phyloP scores from a whole-genome alignment of 2,888 invertebrate genomes.

The Pecten maximus region DNA sequence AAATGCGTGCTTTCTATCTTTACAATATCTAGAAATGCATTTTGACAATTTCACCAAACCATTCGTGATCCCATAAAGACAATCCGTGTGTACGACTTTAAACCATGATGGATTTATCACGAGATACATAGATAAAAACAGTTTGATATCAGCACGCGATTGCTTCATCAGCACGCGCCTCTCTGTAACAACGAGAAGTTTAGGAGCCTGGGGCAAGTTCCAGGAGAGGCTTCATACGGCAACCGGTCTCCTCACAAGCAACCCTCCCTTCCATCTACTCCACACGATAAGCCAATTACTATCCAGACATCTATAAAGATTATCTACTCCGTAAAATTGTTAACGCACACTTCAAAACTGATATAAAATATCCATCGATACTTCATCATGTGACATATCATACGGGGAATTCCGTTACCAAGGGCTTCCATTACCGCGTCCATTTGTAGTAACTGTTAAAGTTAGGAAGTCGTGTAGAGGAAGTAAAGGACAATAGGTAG shows the following conservation, averaged over 20 bases:
- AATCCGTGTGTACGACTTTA: not conserved
- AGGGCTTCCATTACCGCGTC: no score
- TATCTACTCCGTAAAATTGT: no score
- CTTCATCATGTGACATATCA: no score
- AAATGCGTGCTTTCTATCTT: not conserved
- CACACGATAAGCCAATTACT: no score
- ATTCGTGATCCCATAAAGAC: not conserved
- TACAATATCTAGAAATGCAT: not conserved
- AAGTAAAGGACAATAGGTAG: no score
- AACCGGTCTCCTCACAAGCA: not conserved
- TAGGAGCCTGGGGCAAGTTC: not conserved
- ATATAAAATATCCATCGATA: no score
- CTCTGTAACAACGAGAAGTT: not conserved
- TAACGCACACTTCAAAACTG: no score
- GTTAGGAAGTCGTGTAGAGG: no score
- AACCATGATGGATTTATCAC: not conserved
- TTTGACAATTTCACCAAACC: not conserved
- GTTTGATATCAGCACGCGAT: not conserved
- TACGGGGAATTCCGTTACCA: no score
- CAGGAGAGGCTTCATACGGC: not conserved
- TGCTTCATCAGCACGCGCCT: not conserved
- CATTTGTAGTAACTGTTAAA: no score
- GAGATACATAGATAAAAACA: not conserved
- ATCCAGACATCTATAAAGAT: no score
- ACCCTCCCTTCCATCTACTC: not conserved